Evolutionary conservation across 2,888 invertebrate species (phyloP).

Genomic region (Apomyelois bistriatella): DNA sequence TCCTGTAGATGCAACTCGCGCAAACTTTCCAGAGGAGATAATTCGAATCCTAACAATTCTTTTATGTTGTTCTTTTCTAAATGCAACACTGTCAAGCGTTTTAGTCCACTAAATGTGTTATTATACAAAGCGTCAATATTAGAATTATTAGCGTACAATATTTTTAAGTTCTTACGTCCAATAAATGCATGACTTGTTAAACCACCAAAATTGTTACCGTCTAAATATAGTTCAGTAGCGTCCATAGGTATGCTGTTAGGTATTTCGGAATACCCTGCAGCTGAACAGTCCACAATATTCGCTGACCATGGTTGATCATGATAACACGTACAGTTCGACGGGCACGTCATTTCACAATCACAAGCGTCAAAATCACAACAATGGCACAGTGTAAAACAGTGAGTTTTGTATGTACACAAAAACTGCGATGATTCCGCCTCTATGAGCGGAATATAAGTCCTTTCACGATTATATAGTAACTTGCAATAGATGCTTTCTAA

Average conservation of each 20-base stretch:
- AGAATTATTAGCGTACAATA: constrained; percentile 93
- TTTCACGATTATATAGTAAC: constrained; percentile 90
- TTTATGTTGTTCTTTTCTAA: constrained; percentile 92
- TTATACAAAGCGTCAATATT: constrained; percentile 92
- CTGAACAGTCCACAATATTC: constrained; percentile 95
- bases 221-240: constrained; percentile 95
- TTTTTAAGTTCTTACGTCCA: constrained; percentile 93
- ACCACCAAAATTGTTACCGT: constrained; percentile 93
- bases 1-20: constrained; percentile 93
- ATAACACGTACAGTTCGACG: constrained; percentile 95
- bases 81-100: constrained; percentile 88
- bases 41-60: constrained; percentile 89
- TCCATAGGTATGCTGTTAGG: constrained; percentile 96
- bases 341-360: constrained; percentile 98
- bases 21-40: constrained; percentile 89
- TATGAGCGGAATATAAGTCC: constrained; percentile 90
- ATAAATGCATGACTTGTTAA: constrained; percentile 94
- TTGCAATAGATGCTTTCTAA: constrained; percentile 94
- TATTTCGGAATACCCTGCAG: constrained; percentile 88
- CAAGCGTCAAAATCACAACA: constrained; percentile 98
- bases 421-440: constrained; percentile 94
- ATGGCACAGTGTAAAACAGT: constrained; percentile 96
- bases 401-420: constrained; percentile 94
- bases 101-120: constrained; percentile 93
- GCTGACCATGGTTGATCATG: constrained; percentile 96